A percentile compares a stretch with the other conserved stretches of the same genome.
Evolutionary conservation across 2,113 vertebrate species (phyloP).

Genomic region (Mesocricetus auratus): DNA sequence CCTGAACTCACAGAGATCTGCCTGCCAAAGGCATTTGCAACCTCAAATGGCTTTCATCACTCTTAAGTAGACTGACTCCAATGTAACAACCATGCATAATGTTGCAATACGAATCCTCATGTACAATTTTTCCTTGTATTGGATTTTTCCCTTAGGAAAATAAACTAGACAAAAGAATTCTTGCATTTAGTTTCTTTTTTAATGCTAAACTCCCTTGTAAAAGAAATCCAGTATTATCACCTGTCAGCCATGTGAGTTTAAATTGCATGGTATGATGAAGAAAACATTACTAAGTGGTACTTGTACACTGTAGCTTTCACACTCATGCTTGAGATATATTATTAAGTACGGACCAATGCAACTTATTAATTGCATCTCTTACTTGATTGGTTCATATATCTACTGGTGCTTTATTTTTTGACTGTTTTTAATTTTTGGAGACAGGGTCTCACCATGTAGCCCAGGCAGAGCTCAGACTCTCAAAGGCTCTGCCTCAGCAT

Average conservation of each 20-base stretch:
- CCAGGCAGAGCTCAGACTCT: not conserved
- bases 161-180: not conserved
- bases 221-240: not conserved
- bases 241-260: slow-evolving; percentile 1
- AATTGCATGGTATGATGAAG: not conserved
- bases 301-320: not conserved
- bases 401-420: not conserved
- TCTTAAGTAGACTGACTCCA: not conserved
- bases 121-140: slow-evolving; percentile 22
- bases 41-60: too few species aligned
- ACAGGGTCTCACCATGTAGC: not conserved
- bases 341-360: not conserved
- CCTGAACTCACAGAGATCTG: not conserved
- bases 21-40: not conserved
- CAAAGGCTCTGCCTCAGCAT: not conserved
- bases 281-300: not conserved
- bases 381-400: not conserved
- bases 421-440: not conserved
- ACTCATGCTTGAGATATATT: slow-evolving; percentile 12
- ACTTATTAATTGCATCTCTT: not conserved
- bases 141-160: slow-evolving; percentile 51
- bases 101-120: not conserved
- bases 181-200: not conserved
- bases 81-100: not conserved
- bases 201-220: not conserved